Conservation (phyloP, 2,888 invertebrate genomes). For the Xestia c-nigrum region DNA sequence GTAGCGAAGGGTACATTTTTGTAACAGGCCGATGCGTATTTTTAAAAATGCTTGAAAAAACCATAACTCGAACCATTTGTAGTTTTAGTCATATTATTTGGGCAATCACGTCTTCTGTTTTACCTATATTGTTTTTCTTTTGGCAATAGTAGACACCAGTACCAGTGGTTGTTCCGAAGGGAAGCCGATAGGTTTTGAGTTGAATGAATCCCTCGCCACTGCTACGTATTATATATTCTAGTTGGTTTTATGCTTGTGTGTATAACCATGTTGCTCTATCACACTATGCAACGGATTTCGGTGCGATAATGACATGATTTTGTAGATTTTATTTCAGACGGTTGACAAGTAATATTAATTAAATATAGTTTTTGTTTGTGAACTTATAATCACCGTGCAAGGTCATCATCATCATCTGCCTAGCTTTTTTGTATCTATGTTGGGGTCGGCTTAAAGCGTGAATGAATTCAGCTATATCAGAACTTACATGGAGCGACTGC, state of each 20-base stretch:
- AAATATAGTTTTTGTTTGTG: background rate
- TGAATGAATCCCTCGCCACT: no score
- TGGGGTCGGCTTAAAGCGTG: background rate
- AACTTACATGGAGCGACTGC: background rate
- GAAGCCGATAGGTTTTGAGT: no score
- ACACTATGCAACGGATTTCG: background rate
- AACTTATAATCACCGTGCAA: background rate
- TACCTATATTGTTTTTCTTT: no score
- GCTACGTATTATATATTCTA: background rate
- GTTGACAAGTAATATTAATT: background rate
- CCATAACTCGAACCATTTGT: no score
- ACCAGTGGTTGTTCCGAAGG: no score
- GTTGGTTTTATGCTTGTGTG: background rate
- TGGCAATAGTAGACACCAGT: no score
- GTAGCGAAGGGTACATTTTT: no score
- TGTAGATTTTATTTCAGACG: background rate
- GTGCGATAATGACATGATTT: background rate
- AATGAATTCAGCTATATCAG: background rate
- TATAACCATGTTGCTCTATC: background rate
- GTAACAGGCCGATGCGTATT: no score
- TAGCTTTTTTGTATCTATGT: background rate
- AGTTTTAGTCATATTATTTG: no score
- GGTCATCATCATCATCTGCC: background rate
- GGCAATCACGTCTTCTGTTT: no score
- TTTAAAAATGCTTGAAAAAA: no score